phyloP scores from a whole-genome alignment of 2,113 vertebrate genomes.

The Chrysemys picta region DNA sequence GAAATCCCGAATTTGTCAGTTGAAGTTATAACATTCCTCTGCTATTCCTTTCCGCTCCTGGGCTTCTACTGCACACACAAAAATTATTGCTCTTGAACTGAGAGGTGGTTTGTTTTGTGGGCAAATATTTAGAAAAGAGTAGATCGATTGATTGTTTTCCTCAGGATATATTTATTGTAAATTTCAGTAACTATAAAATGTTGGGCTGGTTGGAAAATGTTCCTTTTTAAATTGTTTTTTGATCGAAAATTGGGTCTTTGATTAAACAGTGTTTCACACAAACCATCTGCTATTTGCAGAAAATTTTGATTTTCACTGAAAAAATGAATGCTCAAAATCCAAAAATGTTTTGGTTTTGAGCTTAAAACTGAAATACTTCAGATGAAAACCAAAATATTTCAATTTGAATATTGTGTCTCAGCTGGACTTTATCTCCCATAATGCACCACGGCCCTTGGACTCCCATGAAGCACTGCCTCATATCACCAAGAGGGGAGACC shows the following conservation, averaged over 20 bases:
- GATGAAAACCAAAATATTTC: background rate
- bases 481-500: background rate
- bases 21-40: background rate
- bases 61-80: background rate
- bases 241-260: background rate
- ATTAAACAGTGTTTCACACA: background rate
- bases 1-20: no score
- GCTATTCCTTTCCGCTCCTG: background rate
- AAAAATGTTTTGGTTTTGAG: background rate
- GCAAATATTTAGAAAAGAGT: background rate
- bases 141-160: background rate
- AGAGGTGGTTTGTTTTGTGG: background rate
- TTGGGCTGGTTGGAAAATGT: background rate
- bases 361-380: background rate
- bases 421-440: background rate
- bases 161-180: background rate
- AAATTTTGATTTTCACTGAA: background rate
- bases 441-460: background rate
- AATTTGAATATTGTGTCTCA: background rate
- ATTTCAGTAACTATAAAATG: background rate
- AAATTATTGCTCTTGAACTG: background rate
- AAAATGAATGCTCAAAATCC: background rate
- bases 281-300: background rate
- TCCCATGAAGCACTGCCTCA: no score
- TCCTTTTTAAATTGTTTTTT: background rate